phyloP scores from a whole-genome alignment of 2,888 invertebrate genomes.

The Cactoblastis cactorum region DNA sequence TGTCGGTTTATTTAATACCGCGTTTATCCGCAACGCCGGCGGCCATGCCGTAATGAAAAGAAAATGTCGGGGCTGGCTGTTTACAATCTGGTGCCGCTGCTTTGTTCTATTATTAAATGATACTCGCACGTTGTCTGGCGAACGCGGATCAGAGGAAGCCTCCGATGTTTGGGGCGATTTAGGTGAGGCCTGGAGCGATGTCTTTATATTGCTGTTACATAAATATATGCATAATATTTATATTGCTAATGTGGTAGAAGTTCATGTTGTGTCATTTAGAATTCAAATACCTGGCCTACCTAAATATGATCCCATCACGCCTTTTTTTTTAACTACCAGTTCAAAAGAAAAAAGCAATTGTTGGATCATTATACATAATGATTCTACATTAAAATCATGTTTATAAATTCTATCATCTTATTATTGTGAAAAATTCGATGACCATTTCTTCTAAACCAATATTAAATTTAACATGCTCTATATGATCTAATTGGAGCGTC shows the following conservation, averaged over 20 bases:
- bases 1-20: slow-evolving; percentile 11
- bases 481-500: too few species aligned
- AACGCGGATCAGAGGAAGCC: not conserved
- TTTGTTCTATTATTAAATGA: slow-evolving; percentile 11
- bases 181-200: not conserved
- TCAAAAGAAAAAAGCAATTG: too few species aligned
- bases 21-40: slow-evolving; percentile 10
- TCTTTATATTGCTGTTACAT: not conserved
- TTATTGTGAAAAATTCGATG: too few species aligned
- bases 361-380: too few species aligned
- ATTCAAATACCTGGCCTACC: too few species aligned
- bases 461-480: too few species aligned
- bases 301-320: too few species aligned
- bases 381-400: too few species aligned
- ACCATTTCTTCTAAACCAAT: too few species aligned
- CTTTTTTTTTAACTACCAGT: too few species aligned
- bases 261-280: too few species aligned
- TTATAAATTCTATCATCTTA: too few species aligned
- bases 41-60: slow-evolving; percentile 13
- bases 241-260: not conserved
- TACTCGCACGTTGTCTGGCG: slow-evolving; percentile 18
- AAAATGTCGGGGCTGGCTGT: slow-evolving; percentile 8
- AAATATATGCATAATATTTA: not conserved
- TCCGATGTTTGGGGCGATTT: not conserved
- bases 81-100: slow-evolving; percentile 13